Conservation (phyloP, 1,140 invertebrate species). For the Eurosta solidaginis region DNA sequence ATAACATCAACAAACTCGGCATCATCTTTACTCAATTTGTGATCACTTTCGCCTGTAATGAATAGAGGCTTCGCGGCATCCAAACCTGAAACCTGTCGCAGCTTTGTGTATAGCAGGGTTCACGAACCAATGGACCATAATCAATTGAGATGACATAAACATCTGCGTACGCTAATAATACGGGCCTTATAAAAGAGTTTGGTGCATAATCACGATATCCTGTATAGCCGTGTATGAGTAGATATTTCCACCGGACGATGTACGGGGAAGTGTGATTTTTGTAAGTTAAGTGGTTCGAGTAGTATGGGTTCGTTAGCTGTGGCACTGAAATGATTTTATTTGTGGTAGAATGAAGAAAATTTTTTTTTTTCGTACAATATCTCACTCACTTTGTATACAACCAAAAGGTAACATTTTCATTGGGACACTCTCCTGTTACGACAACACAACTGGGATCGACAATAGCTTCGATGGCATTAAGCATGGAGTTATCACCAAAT, state of each 20-base stretch:
- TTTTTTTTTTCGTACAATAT: too few relatives aligned
- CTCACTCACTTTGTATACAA: constrained; percentile 58
- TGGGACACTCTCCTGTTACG: constrained; percentile 61
- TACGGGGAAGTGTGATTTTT: constrained; percentile 62
- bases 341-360: background rate
- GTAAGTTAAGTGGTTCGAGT: constrained; percentile 55
- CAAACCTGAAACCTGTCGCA: constrained; percentile 63
- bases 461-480: too few relatives aligned
- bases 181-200: constrained; percentile 65
- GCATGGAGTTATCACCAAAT: constrained; percentile 37
- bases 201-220: constrained; percentile 66
- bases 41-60: constrained; percentile 54
- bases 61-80: constrained; percentile 69
- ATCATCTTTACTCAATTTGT: constrained; percentile 66
- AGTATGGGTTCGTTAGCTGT: constrained; percentile 61
- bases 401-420: constrained; percentile 66
- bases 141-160: constrained; percentile 68
- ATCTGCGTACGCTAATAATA: constrained; percentile 62
- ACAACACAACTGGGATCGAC: constrained; percentile 48
- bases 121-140: constrained; percentile 63
- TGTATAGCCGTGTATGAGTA: constrained; percentile 70
- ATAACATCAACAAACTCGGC: constrained; percentile 64
- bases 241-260: constrained; percentile 65
- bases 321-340: constrained; percentile 36
- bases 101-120: constrained; percentile 67